Evolutionary conservation across 1,140 invertebrate genomes (phyloP), one percentile per base, ranked within the genome.

Genomic region (Drosophila trapezifrons): DNA sequence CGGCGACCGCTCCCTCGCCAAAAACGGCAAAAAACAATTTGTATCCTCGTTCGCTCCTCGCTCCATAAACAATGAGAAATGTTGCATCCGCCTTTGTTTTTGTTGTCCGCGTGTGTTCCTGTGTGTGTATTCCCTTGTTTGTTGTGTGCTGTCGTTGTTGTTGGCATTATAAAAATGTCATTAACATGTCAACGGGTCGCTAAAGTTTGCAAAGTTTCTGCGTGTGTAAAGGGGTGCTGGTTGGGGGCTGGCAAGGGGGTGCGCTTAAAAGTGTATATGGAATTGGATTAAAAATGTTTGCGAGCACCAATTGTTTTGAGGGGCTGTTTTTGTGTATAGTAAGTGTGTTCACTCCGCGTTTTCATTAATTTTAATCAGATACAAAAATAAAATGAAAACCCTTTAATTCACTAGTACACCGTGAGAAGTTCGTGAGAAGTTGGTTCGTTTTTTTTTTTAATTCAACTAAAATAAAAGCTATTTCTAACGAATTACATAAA

Each of bases 181-280:
- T 89, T 89, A 87, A 89, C 83, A 87, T 87, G 83, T 87, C 83
- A 87, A 77, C 83, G 76, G 60, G 76, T 77, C 73, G 83, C 82
- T 64, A 86, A 85, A 66, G 83, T 82, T 85, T 67, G 67, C 45
- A 37, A 67, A 37, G 56, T 47, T 70, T 46, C 40, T 59, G 52
- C 62, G 37, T 52, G 29, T 5, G 10, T 7, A 40, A 25, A 20
- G 17, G 22, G 35, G 13, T 9, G 32, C 2, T 25, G 35, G 37
- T 32, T 17, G 43, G 18, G n/a, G 10, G 15, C n/a, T 18, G 12
- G 12, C 4, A 38, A 15, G 27, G 46, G 58, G 55, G 25, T 57
- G 52, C 37, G 58, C 42, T 49, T 75, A 63, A 27, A 54, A 73
- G 20, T 60, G 37, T 40, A 25, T 40, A 74, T 60, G 47, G 15